A percentile compares a stretch with the other conserved stretches of the same genome.
These are phyloP conservation scores for Pterocles gutturalis DNA, from an alignment of 2,113 vertebrate species.

Conservation along the genomic window DNA sequence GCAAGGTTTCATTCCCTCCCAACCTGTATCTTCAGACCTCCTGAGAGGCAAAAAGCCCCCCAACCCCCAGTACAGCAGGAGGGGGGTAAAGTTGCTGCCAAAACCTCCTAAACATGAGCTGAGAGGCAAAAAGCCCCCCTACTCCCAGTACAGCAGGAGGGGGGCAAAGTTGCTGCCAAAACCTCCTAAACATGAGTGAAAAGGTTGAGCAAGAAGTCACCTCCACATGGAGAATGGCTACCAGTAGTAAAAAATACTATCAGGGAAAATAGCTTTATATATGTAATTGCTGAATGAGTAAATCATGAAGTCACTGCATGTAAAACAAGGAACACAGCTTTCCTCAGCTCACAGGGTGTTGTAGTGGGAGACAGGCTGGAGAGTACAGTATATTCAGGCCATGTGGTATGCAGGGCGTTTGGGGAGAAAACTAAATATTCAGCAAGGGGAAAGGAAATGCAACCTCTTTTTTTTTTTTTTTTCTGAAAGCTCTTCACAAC, in stretches of 20 bases:
- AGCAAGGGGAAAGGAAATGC: background rate
- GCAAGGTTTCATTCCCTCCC: background rate
- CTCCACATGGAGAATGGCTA: background rate
- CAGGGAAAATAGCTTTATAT: background rate
- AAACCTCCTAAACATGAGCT: background rate
- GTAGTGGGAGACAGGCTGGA: background rate
- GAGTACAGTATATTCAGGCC: background rate
- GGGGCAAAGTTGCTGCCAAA: background rate
- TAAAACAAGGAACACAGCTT: background rate
- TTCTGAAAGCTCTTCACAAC: background rate
- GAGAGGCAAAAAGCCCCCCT: background rate
- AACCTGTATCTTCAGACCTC: rapidly evolving
- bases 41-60: background rate
- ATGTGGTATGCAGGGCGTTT: background rate
- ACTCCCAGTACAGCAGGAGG: background rate
- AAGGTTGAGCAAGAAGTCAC: background rate
- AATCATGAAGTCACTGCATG: background rate
- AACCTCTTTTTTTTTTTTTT: background rate
- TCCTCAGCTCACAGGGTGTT: background rate
- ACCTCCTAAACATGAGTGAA: background rate
- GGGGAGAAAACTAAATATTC: background rate
- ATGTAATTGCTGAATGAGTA: background rate
- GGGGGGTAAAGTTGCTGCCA: background rate
- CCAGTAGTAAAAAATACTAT: background rate
- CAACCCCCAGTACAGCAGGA: background rate